phyloP scores from a whole-genome alignment of 2,113 vertebrate species.

The Suricata suricatta region DNA sequence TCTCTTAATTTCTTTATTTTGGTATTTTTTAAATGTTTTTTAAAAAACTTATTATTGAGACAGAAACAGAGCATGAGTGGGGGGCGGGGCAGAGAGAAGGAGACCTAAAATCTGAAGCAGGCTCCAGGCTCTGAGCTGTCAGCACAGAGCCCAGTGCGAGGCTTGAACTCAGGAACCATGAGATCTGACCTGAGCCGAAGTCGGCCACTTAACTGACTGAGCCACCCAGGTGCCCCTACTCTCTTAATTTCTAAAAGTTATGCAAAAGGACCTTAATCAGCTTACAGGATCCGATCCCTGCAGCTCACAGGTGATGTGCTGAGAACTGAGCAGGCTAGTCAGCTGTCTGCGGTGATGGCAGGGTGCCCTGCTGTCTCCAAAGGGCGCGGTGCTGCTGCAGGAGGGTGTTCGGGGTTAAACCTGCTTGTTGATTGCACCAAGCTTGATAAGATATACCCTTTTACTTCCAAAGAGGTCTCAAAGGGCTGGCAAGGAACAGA shows the following conservation, averaged over 20 bases:
- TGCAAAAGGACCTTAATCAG: background rate
- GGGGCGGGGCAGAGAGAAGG: too few species aligned
- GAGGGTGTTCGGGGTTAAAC: background rate
- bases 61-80: too few species aligned
- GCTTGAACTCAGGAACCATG: too few species aligned
- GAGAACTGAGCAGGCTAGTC: background rate
- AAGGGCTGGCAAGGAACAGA: background rate
- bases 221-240: background rate
- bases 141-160: too few species aligned
- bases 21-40: too few species aligned
- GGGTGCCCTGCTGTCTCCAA: background rate
- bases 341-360: background rate
- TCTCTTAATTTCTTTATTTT: too few species aligned
- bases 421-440: background rate
- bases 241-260: conserved; percentile 13
- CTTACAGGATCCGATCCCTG: background rate
- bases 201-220: too few species aligned
- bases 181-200: too few species aligned
- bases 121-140: too few species aligned
- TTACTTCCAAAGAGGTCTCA: conserved; percentile 5
- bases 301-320: background rate
- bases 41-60: too few species aligned
- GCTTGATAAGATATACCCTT: background rate
- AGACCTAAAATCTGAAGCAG: too few species aligned
- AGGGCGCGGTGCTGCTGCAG: background rate